These are phyloP conservation scores for Antrozous pallidus DNA, from an alignment of 2,797 vertebrate genomes.

Conservation along the genomic window DNA sequence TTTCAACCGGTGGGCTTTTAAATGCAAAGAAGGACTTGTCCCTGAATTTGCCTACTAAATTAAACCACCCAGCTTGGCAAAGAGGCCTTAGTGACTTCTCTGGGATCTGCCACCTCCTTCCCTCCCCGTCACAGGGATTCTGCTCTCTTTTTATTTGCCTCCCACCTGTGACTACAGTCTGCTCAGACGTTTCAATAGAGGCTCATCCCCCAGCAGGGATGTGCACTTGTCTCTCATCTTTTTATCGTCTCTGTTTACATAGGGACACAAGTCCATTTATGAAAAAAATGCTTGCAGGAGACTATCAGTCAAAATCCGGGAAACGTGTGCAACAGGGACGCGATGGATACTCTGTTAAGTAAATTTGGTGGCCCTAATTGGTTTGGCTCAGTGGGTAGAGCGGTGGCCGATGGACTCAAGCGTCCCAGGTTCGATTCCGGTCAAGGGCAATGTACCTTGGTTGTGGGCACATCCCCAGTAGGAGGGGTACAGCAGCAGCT, in stretches of 20 bases:
- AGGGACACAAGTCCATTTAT: background rate
- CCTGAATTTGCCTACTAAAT: slow-evolving; percentile 62
- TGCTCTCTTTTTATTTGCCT: background rate
- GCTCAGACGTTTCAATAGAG: background rate
- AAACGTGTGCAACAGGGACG: background rate
- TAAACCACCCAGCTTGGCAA: background rate
- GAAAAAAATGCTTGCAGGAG: background rate
- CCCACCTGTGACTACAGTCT: background rate
- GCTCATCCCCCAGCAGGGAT: background rate
- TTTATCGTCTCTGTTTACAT: background rate
- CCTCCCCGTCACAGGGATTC: background rate
- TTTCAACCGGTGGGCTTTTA: slow-evolving; percentile 75
- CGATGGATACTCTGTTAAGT: background rate
- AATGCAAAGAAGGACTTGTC: slow-evolving; percentile 43
- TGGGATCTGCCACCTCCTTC: background rate
- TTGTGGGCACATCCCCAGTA: no score
- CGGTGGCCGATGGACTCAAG: no score
- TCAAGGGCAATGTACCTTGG: no score
- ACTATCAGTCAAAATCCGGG: background rate
- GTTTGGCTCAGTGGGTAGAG: no score
- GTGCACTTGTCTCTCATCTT: background rate
- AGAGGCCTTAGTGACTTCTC: background rate
- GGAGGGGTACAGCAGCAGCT: no score
- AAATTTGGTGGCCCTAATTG: background rate
- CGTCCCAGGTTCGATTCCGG: no score